Evolutionary conservation across 2,113 vertebrate genomes (phyloP).

Genomic region (Centropus bengalensis): DNA sequence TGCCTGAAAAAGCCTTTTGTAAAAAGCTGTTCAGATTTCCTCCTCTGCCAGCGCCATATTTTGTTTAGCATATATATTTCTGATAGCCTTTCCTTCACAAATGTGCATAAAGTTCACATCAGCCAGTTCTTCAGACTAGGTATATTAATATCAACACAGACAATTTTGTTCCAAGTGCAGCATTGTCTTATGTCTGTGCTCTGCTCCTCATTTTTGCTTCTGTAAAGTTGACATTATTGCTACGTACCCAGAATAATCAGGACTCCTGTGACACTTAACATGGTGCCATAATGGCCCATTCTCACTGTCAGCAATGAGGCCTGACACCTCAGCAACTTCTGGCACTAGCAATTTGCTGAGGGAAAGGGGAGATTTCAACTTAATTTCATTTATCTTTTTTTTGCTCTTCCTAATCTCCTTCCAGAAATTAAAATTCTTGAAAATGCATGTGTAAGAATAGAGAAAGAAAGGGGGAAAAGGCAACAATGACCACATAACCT

Average conservation of each 20-base stretch:
- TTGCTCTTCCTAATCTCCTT: neutral
- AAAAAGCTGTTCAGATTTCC: neutral
- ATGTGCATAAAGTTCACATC: constrained; percentile 31
- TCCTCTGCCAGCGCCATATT: neutral
- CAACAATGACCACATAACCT: neutral
- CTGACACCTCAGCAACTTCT: constrained; percentile 50
- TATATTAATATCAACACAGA: neutral
- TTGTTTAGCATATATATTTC: neutral
- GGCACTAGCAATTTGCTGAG: constrained; percentile 6
- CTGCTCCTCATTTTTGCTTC: constrained; percentile 53
- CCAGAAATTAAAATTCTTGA: constrained; percentile 45
- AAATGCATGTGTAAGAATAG: constrained; percentile 33
- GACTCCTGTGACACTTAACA: constrained; percentile 44
- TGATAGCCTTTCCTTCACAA: neutral
- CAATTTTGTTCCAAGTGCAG: constrained; percentile 18
- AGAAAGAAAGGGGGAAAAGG: neutral
- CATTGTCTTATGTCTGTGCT: constrained; percentile 28
- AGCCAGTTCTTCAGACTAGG: constrained; percentile 9
- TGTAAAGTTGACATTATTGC: constrained; percentile 21
- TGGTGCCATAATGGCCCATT: constrained; percentile 26
- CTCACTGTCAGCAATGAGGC: constrained; percentile 29
- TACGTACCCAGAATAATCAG: constrained; percentile 41
- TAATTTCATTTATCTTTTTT: neutral
- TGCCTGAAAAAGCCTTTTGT: neutral
- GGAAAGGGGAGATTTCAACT: constrained; percentile 4